Conservation (phyloP, 1,140 invertebrate genomes). For the Drosophila quadrilineata region DNA sequence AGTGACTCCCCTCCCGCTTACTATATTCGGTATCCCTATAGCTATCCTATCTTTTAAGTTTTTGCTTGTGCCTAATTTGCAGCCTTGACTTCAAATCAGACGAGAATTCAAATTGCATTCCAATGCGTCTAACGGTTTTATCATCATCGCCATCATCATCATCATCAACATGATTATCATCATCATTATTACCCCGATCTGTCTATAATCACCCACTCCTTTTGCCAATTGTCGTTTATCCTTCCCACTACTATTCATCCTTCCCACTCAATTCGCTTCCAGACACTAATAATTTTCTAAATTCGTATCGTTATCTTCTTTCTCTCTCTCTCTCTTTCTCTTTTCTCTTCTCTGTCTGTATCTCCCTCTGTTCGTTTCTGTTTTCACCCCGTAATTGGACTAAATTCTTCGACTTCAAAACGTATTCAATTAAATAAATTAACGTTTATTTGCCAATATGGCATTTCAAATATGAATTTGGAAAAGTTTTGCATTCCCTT, state of each 20-base stretch:
- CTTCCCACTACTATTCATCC: slow-evolving; percentile 21
- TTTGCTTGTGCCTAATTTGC: slow-evolving; percentile 36
- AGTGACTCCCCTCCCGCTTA: too few species aligned
- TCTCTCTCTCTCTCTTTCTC: slow-evolving; percentile 14
- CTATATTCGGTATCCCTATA: too few species aligned
- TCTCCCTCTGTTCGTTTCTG: background rate
- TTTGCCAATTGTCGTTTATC: slow-evolving; percentile 58
- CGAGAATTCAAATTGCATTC: slow-evolving; percentile 57
- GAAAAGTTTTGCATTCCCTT: slow-evolving; percentile 19
- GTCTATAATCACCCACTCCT: slow-evolving; percentile 38
- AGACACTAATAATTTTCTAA: slow-evolving; percentile 63
- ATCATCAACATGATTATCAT: slow-evolving; percentile 21
- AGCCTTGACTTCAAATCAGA: slow-evolving; percentile 34
- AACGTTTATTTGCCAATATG: slow-evolving; percentile 40
- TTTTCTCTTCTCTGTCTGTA: slow-evolving; percentile 7
- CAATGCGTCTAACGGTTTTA: slow-evolving; percentile 76
- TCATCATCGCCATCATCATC: slow-evolving; percentile 38
- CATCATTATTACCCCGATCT: slow-evolving; percentile 10
- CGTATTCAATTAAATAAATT: slow-evolving; percentile 66
- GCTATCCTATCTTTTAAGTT: slow-evolving; percentile 16
- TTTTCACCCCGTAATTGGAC: slow-evolving; percentile 51
- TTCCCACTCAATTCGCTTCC: slow-evolving; percentile 3
- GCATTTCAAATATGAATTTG: slow-evolving; percentile 29
- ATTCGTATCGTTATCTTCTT: too few species aligned
- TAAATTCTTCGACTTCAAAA: background rate